phyloP scores from a whole-genome alignment of 2,888 invertebrate species.

The Orthosia incerta region DNA sequence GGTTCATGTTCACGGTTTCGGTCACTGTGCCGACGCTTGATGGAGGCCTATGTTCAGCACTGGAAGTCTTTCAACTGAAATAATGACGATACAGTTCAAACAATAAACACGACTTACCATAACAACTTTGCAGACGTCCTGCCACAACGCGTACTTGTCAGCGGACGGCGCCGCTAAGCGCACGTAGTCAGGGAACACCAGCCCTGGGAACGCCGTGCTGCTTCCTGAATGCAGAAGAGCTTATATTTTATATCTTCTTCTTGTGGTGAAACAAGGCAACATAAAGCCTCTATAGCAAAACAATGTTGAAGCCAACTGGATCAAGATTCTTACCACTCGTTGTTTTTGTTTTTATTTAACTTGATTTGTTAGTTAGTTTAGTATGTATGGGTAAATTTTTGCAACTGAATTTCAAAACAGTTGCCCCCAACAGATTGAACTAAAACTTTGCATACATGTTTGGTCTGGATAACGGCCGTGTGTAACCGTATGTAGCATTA shows the following conservation, averaged over 20 bases:
- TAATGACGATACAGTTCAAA: neutral
- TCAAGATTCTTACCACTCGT: neutral
- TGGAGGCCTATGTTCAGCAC: too few relatives aligned
- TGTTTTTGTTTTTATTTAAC: neutral
- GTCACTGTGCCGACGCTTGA: too few relatives aligned
- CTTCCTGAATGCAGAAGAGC: constrained; percentile 69
- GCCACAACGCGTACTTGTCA: constrained; percentile 95
- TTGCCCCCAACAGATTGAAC: too few relatives aligned
- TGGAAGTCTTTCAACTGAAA: too few relatives aligned
- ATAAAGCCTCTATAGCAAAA: neutral
- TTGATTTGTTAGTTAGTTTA: too few relatives aligned
- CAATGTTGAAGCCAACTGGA: neutral
- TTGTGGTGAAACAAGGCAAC: neutral
- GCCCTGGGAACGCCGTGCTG: constrained; percentile 86
- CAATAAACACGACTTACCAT: constrained; percentile 86
- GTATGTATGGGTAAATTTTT: too few relatives aligned
- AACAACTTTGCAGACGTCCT: constrained; percentile 94
- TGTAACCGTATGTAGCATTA: too few relatives aligned
- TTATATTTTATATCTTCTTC: neutral
- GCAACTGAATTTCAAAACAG: too few relatives aligned
- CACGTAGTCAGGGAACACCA: constrained; percentile 93
- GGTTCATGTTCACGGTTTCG: too few relatives aligned
- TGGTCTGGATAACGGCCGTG: too few relatives aligned
- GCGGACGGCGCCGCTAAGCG: constrained; percentile 94
- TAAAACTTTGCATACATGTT: too few relatives aligned